Conservation (phyloP, 2,113 vertebrate genomes). For the Menidia beryllina region DNA sequence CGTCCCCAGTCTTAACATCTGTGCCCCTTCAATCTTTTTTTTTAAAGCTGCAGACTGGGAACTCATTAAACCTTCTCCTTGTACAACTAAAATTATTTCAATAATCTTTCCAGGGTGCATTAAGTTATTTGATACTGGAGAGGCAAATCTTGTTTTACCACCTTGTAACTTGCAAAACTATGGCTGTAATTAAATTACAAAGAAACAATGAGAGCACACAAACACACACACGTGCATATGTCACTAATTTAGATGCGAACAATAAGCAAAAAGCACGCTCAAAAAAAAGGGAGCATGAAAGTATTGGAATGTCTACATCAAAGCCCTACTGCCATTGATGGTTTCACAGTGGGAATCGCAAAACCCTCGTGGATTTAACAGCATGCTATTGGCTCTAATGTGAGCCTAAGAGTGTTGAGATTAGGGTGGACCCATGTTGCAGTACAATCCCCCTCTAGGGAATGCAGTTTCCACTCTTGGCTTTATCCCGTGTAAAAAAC, state of each 20-base stretch:
- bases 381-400: neutral
- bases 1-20: neutral
- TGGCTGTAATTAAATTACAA: no score
- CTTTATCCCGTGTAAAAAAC: neutral
- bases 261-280: neutral
- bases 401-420: neutral
- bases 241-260: neutral
- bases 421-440: neutral
- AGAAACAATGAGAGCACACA: no score
- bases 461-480: neutral
- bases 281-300: neutral
- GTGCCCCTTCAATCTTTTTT: neutral
- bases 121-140: neutral
- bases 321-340: neutral
- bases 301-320: neutral
- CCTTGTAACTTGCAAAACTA: no score
- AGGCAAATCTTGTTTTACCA: neutral
- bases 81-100: slow-evolving; percentile 1
- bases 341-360: neutral
- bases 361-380: neutral
- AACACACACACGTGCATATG: neutral
- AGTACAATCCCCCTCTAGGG: neutral
- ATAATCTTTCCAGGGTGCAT: neutral
- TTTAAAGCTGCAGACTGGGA: neutral
- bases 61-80: slow-evolving; percentile 1